These are phyloP conservation scores for Pocota personata DNA, from an alignment of 2,888 invertebrate genomes.

Conservation along the genomic window DNA sequence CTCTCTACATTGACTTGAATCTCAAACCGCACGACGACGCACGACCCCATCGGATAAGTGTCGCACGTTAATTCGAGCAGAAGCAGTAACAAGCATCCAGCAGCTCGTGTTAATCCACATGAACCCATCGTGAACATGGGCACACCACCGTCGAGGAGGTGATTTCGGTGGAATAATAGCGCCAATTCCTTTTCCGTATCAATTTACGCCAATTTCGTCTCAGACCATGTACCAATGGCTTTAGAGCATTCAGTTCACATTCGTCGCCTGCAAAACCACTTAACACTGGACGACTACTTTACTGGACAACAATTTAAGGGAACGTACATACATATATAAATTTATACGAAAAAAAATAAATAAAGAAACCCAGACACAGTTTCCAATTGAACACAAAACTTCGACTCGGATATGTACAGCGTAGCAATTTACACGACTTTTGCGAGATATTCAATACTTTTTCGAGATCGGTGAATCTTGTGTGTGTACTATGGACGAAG, in stretches of 20 bases:
- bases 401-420: slow-evolving; percentile 64
- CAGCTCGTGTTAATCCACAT: slow-evolving; percentile 72
- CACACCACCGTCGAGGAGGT: slow-evolving; percentile 53
- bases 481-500: slow-evolving; percentile 37
- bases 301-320: slow-evolving; percentile 49
- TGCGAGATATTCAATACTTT: slow-evolving; percentile 71
- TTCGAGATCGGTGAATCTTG: slow-evolving; percentile 31
- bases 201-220: slow-evolving; percentile 70
- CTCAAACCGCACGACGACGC: slow-evolving; percentile 37
- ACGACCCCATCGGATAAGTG: slow-evolving; percentile 71
- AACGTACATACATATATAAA: slow-evolving; percentile 25
- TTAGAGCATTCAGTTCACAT: slow-evolving; percentile 40
- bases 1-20: slow-evolving; percentile 33
- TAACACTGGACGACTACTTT: slow-evolving; percentile 41
- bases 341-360: neutral
- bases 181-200: slow-evolving; percentile 71
- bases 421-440: slow-evolving; percentile 66
- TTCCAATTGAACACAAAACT: slow-evolving; percentile 70
- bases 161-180: slow-evolving; percentile 66
- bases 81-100: slow-evolving; percentile 68
- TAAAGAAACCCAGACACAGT: slow-evolving; percentile 39
- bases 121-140: slow-evolving; percentile 68
- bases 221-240: slow-evolving; percentile 39
- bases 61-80: slow-evolving; percentile 73
- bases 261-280: slow-evolving; percentile 39